phyloP scores from a whole-genome alignment of 2,113 vertebrate genomes.

The Scalopus aquaticus region DNA sequence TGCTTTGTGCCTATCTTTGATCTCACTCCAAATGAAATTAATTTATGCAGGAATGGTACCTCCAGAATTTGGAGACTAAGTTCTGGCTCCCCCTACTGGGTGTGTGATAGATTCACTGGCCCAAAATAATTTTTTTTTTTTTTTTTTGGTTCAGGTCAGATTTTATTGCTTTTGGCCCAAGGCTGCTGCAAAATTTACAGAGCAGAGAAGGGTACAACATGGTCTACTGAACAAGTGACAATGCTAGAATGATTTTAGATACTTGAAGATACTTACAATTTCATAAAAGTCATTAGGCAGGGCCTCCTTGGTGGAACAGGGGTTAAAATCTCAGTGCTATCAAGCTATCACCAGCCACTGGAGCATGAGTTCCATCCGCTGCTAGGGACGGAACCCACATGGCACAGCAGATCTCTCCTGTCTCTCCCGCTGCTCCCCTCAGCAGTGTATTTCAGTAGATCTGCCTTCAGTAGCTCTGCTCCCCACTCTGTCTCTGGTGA shows the following conservation, averaged over 20 bases:
- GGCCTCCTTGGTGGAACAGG: too few relatives aligned
- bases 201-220: constrained; percentile 46
- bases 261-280: constrained; percentile 48
- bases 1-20: background rate
- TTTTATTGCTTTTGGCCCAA: constrained; percentile 64
- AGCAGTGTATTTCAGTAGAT: too few relatives aligned
- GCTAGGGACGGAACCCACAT: too few relatives aligned
- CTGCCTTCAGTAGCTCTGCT: too few relatives aligned
- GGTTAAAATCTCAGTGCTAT: too few relatives aligned
- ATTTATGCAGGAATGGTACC: background rate
- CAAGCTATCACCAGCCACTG: too few relatives aligned
- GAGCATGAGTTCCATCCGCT: too few relatives aligned
- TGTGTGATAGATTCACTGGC: background rate
- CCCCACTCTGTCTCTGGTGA: too few relatives aligned
- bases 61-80: constrained; percentile 24
- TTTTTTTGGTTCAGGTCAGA: constrained; percentile 49
- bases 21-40: background rate
- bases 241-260: background rate
- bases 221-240: constrained; percentile 37
- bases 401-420: too few relatives aligned
- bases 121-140: background rate
- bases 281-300: constrained; percentile 33
- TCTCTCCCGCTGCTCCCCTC: too few relatives aligned
- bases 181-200: constrained; percentile 57
- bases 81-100: constrained; percentile 71